phyloP scores from a whole-genome alignment of 2,888 invertebrate genomes.

The Hipparchia sbordonii region DNA sequence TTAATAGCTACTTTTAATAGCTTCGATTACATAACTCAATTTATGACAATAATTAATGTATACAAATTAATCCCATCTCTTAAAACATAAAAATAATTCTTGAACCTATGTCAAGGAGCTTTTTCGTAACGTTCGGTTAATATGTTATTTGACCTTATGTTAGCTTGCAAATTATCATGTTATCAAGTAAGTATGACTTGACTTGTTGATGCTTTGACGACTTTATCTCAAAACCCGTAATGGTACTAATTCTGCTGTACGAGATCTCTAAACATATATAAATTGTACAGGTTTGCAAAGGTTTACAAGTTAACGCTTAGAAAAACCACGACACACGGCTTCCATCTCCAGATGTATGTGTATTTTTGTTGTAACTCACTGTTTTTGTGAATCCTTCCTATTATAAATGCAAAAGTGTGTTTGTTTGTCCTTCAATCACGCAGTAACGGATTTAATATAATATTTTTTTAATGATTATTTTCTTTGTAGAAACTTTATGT shows the following conservation, averaged over 20 bases:
- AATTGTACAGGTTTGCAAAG: too few species aligned
- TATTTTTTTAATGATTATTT: too few species aligned
- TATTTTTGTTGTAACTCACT: too few species aligned
- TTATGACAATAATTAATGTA: conserved; percentile 17
- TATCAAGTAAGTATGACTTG: neutral
- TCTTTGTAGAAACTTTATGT: neutral
- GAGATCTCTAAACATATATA: too few species aligned
- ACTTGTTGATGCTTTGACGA: neutral
- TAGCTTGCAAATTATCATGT: conserved; percentile 10
- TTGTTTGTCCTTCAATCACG: too few species aligned
- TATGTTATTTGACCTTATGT: conserved; percentile 21
- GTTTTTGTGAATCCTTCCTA: too few species aligned
- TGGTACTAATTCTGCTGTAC: neutral
- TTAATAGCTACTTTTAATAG: too few species aligned
- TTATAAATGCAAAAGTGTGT: too few species aligned
- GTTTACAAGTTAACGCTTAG: too few species aligned
- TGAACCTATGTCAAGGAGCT: conserved; percentile 30
- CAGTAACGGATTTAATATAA: too few species aligned
- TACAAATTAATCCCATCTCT: conserved; percentile 3
- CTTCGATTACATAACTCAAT: neutral
- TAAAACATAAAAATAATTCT: conserved; percentile 17
- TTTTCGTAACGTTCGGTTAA: conserved; percentile 25
- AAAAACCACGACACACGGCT: too few species aligned
- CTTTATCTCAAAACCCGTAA: neutral
- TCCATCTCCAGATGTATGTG: too few species aligned